Conservation (phyloP, 2,888 invertebrate species). For the Cacoxenus indagator region DNA sequence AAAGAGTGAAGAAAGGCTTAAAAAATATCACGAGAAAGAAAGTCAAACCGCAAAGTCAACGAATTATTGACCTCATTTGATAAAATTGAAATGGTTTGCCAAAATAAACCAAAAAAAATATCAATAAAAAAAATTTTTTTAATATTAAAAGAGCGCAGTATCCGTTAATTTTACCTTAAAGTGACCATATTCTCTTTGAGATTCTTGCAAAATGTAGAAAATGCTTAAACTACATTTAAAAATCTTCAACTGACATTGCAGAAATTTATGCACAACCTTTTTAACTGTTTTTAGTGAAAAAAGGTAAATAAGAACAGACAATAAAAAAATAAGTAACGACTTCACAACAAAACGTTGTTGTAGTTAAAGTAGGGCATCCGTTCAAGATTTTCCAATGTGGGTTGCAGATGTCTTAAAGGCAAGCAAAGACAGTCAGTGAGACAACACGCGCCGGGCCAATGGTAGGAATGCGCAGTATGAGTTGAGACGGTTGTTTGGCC, state of each 20-base stretch:
- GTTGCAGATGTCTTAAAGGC: background rate
- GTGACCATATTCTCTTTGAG: background rate
- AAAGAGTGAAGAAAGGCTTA: constrained; percentile 34
- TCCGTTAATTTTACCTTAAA: background rate
- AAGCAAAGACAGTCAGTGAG: no score
- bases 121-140: background rate
- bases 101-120: constrained; percentile 26
- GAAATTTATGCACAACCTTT: background rate
- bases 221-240: background rate
- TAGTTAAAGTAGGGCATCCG: constrained; percentile 19
- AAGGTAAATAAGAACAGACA: no score
- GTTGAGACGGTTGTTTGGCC: background rate
- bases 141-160: no score
- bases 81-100: constrained; percentile 32
- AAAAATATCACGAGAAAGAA: constrained; percentile 33
- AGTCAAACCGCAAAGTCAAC: constrained; percentile 43
- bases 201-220: background rate
- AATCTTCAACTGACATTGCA: constrained; percentile 4
- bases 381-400: constrained; percentile 15
- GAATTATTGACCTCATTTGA: constrained; percentile 48
- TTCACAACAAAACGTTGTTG: background rate
- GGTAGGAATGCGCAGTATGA: background rate
- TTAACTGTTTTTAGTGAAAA: no score
- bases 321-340: background rate
- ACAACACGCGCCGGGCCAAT: no score